Evolutionary conservation across 2,113 vertebrate species (phyloP), one percentile per base, ranked within the genome.

Genomic region (Lepus americanus): DNA sequence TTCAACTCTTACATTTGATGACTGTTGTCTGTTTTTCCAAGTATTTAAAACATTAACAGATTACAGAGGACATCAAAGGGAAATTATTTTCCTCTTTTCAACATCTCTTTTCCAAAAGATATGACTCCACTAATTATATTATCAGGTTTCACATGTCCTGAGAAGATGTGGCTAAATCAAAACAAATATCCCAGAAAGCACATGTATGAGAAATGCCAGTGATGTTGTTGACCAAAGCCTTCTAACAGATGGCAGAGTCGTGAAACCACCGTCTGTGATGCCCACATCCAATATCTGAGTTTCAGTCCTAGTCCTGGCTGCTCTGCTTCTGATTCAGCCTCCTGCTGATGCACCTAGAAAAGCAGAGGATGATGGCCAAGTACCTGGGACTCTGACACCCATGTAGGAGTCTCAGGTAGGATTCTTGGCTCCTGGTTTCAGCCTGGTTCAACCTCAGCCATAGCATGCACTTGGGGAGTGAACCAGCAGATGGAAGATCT

Each of bases 11-110:
- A 53, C 5, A 55, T 44, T 29, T 73, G 5, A 76, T 51, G 69
- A 69, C 11, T 73, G 16, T 11, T 25, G 25, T 61, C 10, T 33
- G 17, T 67, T 36, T 66, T 64, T 31, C 19, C 17, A 6, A 44
- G 9, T 44, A 14, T 86, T 85, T 84, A 72, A 79, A 72, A 4
- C 9, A 66, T 88, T 36, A 88, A 53, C 3, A 83, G 64, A 78
- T 78, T 49, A 22, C 72, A 44, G n/a, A 14, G 70, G 22, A 53
- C 27, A 77, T 44, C 51, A 77, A 69, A 73, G 20, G 22, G 53
- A 83, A 91, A 87, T 70, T 44, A 49, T 51, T 87, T 82, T 59
- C 61, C 13, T 88, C 29, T 63, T 87, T 80, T 69, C 73, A 74
- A 61, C 1, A 59, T 39, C 59, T 14, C 13, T 92, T 81, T 53